Percentiles rank a stretch among this genome's conserved stretches.
Conservation (phyloP, 2,797 vertebrate genomes). For the Nyctalus aviator region DNA sequence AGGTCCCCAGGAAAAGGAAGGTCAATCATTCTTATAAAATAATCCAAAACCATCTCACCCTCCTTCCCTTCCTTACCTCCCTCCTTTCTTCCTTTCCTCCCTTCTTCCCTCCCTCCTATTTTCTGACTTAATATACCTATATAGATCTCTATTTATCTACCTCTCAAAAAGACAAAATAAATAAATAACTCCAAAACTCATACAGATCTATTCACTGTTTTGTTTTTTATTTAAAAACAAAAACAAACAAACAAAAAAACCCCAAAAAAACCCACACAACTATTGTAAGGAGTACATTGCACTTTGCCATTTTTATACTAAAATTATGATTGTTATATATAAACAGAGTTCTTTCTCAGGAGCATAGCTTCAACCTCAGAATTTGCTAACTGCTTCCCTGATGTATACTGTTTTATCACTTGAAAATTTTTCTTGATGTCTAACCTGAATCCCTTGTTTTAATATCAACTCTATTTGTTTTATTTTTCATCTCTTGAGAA, state of each 20-base stretch:
- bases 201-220: not conserved
- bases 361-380: not conserved
- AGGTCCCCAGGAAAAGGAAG: not conserved
- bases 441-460: conserved; percentile 25
- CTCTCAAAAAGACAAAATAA: not conserved
- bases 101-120: not conserved
- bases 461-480: not conserved
- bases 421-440: not conserved
- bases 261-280: not conserved
- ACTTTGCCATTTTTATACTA: not conserved
- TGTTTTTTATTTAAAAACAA: not conserved
- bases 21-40: not conserved
- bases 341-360: not conserved
- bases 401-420: not conserved
- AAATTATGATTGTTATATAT: not conserved
- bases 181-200: not conserved
- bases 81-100: not conserved
- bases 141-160: too few relatives aligned
- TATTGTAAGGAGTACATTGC: conserved; percentile 8
- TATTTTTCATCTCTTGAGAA: conserved; percentile 42
- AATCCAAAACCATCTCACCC: not conserved
- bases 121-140: not conserved
- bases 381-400: not conserved
- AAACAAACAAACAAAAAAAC: too few relatives aligned
- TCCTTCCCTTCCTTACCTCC: not conserved